Base-by-base conservation (phyloP, 2,113 vertebrate species). In the Pongo abelii region DNA sequence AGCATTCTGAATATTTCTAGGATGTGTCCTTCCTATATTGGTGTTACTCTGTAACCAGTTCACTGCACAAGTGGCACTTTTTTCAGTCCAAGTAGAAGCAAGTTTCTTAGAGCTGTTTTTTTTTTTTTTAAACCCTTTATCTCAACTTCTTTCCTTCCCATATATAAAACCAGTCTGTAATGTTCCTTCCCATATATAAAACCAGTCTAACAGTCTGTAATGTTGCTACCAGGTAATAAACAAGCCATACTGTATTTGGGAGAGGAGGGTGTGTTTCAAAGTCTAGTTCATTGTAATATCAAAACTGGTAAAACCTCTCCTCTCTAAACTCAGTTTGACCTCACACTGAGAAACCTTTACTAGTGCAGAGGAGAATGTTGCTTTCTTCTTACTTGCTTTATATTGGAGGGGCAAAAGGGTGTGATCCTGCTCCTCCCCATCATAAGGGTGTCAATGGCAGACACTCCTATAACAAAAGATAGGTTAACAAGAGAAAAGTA, bases 321-420 rank as follows among this genome's bases (percentile, higher is more conserved):
- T 75, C 18, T 12, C 48, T 48, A 43, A 69, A 23, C 59, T 77
- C 48, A 35, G 22, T 30, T 25, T 40, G 16, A 80, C 75, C 74
- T 85, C 72, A 92, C 35, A 70, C 35, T 10, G 46, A 83, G 78
- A 59, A 74, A 17, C 40, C 50, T 91, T 48, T 67, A 13, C 14
- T 43, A 30, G 46, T 13, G 30, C 89, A 81, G 23, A 38, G 14
- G 23, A 50, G 32, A 64, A 25, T 9, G 27, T 40, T 85, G 17
- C 67, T 89, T 72, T 79, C n/a, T 88, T 91, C 57, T 38, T 81
- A 35, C 86, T 74, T 91, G 78, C 70, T 84, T 96, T 61, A 27
- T 52, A 30, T 43, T 46, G 40, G 30, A 75, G 6, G 40, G 12
- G 25, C 25, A 75, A 14, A 75, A 46, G 13, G 22, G 25, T 25